A percentile compares a stretch with the other conserved stretches of the same genome.
Evolutionary conservation across 2,888 invertebrate genomes (phyloP).

Genomic region (Lucinisca nassula): DNA sequence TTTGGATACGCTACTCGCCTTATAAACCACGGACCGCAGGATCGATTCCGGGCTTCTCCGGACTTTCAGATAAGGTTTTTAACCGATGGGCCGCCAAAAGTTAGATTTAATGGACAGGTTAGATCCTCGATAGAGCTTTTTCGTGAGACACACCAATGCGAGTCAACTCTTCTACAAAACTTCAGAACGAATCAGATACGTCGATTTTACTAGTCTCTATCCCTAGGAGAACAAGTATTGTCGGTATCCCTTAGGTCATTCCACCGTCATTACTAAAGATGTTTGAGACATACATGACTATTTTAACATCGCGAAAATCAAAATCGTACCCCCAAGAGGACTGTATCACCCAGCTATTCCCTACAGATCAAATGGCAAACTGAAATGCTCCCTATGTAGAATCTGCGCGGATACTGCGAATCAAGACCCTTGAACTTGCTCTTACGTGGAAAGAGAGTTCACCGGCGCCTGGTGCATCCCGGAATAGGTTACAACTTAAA

Average conservation of each 20-base stretch:
- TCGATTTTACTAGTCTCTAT: slow-evolving; percentile 76
- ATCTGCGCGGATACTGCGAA: slow-evolving; percentile 70
- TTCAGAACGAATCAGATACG: too few relatives aligned
- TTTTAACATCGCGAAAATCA: too few relatives aligned
- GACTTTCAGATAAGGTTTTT: too few relatives aligned
- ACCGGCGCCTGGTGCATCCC: slow-evolving; percentile 85
- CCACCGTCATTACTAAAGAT: slow-evolving; percentile 67
- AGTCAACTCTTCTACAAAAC: too few relatives aligned
- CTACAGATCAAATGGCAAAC: slow-evolving; percentile 73
- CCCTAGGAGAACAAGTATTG: slow-evolving; percentile 76
- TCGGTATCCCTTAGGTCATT: slow-evolving; percentile 75
- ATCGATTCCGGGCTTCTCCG: too few relatives aligned
- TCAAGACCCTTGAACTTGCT: slow-evolving; percentile 81
- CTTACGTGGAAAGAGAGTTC: slow-evolving; percentile 74
- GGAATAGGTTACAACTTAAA: slow-evolving; percentile 84
- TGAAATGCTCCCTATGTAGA: slow-evolving; percentile 86
- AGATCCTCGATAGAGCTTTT: too few relatives aligned
- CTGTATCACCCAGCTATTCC: slow-evolving; percentile 84
- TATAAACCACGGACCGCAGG: too few relatives aligned
- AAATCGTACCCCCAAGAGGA: too few relatives aligned
- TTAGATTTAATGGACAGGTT: too few relatives aligned
- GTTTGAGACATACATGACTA: slow-evolving; percentile 67
- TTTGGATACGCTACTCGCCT: too few relatives aligned
- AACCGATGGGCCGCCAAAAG: too few relatives aligned
- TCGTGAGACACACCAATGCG: too few relatives aligned